phyloP scores from a whole-genome alignment of 2,113 vertebrate genomes.

The Phylloscopus trochiloides region DNA sequence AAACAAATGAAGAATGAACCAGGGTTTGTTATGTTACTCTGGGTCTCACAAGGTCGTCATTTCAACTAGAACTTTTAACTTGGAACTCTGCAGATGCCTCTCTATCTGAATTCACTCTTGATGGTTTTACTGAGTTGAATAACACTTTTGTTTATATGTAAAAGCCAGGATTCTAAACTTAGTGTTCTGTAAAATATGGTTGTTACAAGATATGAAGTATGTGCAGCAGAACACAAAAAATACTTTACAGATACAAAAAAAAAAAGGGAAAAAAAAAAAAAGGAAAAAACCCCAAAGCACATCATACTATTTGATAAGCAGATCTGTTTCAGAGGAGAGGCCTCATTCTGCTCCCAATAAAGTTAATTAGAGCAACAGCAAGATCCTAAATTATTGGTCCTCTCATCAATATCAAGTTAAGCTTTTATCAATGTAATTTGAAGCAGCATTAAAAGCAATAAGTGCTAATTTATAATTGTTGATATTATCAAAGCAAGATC shows the following conservation, averaged over 20 bases:
- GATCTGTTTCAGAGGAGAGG: not conserved
- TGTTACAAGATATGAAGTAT: not conserved
- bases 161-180: not conserved
- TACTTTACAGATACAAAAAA: not conserved
- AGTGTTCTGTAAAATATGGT: not conserved
- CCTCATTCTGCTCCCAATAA: constrained; percentile 1
- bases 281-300: not conserved
- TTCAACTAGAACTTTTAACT: not conserved
- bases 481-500: constrained; percentile 61
- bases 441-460: constrained; percentile 39
- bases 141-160: not conserved
- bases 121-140: not conserved
- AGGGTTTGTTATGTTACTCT: not conserved
- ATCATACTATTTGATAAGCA: not conserved
- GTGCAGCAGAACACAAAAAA: not conserved
- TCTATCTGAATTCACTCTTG: not conserved
- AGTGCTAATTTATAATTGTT: constrained; percentile 52
- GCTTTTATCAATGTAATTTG: constrained; percentile 58
- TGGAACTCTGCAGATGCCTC: not conserved
- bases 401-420: constrained; percentile 47
- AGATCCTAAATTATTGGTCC: constrained; percentile 6
- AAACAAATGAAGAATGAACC: not conserved
- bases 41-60: not conserved
- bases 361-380: constrained; percentile 14
- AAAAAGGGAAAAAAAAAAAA: not conserved